Evolutionary conservation across 2,797 vertebrate species (phyloP), one percentile per base, ranked within the genome.

Genomic region (Xerus rutilus): DNA sequence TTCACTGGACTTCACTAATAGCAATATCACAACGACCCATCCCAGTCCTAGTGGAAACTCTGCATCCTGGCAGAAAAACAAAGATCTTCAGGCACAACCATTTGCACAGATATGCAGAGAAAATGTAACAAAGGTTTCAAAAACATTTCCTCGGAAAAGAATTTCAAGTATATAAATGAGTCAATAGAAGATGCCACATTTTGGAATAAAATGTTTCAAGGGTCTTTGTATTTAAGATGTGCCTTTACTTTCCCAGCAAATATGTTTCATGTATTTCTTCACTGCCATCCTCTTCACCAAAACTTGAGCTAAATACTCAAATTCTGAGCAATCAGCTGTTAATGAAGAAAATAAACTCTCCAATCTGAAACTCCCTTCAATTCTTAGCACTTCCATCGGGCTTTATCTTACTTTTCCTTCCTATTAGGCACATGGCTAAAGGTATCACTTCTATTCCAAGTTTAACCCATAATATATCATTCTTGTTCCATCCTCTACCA

Each of bases 101-200:
- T 86, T 97, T 70, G 92, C 89, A 35, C 82, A 95, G 30, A 89
- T 30, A 57, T 78, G 32, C 91, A 97, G 70, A 59, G 28, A 96
- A 98, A 86, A 45, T 30, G 74, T 86, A 39, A 77, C 76, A 54
- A 92, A 43, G 45, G 7, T 9, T 17, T 14, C 69, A 28, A 96
- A 86, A 85, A 54, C 69, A 79, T 21, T n/a, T 35, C 82, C 92
- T 95, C 97, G 98, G 84, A 98, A 98, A 98, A 98, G 98, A 90
- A 83, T 97, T 49, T 98, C 98, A 94, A 99, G 98, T 90, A 98
- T 99, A 98, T 99, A 93, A 99, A 32, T 39, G 30, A 49, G 4
- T 84, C 79, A 39, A 76, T 57, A 54, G 13, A 64, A 81, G 11
- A 0, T 20, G 28, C 4, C 25, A 39, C 1, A 0, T 39, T 54